phyloP scores from a whole-genome alignment of 92 coral and sea anemone species.

The Siderastrea siderea region DNA sequence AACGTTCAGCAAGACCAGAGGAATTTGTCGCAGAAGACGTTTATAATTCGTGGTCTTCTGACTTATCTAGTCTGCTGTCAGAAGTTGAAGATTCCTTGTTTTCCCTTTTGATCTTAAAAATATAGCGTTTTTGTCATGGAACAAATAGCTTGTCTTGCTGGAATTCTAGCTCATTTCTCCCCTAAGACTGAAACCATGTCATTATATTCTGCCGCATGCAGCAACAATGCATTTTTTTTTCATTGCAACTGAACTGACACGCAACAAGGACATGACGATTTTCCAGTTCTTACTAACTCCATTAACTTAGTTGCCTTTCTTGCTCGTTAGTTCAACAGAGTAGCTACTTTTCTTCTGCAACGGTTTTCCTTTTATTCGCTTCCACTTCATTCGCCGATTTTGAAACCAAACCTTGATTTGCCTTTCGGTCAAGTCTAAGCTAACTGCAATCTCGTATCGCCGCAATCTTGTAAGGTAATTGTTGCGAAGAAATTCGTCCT shows the following conservation, averaged over 20 bases:
- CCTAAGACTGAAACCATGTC: too few species aligned
- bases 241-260: neutral
- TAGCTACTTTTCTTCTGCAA: slow-evolving; percentile 61
- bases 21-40: too few species aligned
- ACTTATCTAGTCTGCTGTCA: too few species aligned
- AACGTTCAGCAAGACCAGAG: too few species aligned
- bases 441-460: slow-evolving; percentile 90
- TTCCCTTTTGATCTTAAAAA: neutral
- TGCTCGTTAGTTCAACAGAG: slow-evolving; percentile 7
- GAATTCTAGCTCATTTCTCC: too few species aligned
- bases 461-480: slow-evolving; percentile 90
- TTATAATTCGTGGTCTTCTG: too few species aligned
- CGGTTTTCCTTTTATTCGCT: slow-evolving; percentile 82
- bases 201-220: too few species aligned
- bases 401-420: slow-evolving; percentile 96
- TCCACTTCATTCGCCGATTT: slow-evolving; percentile 96
- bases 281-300: neutral
- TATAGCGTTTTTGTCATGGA: neutral
- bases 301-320: neutral
- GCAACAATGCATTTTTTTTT: too few species aligned
- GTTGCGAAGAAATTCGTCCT: slow-evolving; percentile 86
- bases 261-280: neutral
- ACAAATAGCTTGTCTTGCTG: neutral
- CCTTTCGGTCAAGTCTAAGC: slow-evolving; percentile 88
- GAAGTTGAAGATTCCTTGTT: neutral